A percentile compares a stretch with the other conserved stretches of the same genome.
These are phyloP conservation scores for Temnothorax unifasciatus DNA, from an alignment of 2,888 invertebrate species.

Conservation along the genomic window DNA sequence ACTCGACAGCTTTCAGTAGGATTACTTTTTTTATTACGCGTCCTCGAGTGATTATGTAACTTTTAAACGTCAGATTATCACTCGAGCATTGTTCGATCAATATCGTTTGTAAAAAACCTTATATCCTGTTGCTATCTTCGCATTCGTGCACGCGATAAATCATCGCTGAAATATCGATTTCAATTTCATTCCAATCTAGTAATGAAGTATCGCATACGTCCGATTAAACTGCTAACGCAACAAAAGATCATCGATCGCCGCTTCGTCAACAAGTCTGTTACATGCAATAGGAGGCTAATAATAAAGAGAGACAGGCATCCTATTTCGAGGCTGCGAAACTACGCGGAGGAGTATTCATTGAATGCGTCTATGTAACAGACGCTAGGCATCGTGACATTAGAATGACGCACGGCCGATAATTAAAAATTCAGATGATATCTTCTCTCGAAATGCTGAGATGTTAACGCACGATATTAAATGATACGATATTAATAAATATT, in stretches of 20 bases:
- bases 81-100: neutral
- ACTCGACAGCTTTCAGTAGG: no score
- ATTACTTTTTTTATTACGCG: neutral
- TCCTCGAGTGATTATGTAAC: neutral
- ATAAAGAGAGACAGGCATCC: neutral
- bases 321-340: slow-evolving; percentile 1
- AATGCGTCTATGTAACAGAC: neutral
- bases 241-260: neutral
- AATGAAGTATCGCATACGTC: neutral
- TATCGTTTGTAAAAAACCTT: neutral
- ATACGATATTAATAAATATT: neutral
- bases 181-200: neutral
- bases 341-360: neutral
- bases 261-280: neutral
- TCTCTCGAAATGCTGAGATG: neutral
- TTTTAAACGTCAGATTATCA: neutral
- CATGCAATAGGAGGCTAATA: neutral
- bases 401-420: neutral
- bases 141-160: neutral
- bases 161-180: neutral
- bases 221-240: slow-evolving; percentile 1
- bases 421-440: neutral
- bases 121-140: neutral
- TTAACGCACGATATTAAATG: neutral
- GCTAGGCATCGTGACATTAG: neutral